Evolutionary conservation across 2,113 vertebrate species (phyloP).

Genomic region (Corvus hawaiiensis): DNA sequence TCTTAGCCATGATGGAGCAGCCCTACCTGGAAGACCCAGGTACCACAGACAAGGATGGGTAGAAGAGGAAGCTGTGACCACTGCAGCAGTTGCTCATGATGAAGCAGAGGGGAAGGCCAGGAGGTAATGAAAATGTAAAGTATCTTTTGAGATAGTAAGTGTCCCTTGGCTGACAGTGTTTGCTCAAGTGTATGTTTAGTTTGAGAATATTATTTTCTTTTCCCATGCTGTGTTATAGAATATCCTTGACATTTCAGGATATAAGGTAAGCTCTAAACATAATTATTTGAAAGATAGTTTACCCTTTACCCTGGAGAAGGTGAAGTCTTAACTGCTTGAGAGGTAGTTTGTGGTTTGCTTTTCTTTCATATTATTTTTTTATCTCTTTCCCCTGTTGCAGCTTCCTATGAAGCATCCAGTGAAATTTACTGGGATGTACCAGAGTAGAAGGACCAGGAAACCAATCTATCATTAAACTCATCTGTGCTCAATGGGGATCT

Average conservation of each 20-base stretch:
- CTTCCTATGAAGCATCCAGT: not conserved
- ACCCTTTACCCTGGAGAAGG: not conserved
- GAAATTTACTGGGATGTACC: not conserved
- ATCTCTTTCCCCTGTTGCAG: not conserved
- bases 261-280: not conserved
- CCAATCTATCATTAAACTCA: not conserved
- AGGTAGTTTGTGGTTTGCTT: not conserved
- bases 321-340: not conserved
- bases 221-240: not conserved
- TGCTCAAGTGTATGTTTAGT: not conserved
- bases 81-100: not conserved
- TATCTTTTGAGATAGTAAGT: not conserved
- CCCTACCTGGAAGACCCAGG: not conserved
- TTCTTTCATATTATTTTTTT: not conserved
- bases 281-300: not conserved
- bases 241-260: not conserved
- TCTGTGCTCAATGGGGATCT: not conserved
- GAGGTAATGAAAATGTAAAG: not conserved
- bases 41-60: accelerated
- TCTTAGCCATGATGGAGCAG: not conserved
- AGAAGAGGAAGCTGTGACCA: not conserved
- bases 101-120: not conserved
- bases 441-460: not conserved
- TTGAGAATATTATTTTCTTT: not conserved
- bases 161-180: not conserved